Base-by-base conservation (phyloP, 1,140 invertebrate species). In the Adelges cooleyi region DNA sequence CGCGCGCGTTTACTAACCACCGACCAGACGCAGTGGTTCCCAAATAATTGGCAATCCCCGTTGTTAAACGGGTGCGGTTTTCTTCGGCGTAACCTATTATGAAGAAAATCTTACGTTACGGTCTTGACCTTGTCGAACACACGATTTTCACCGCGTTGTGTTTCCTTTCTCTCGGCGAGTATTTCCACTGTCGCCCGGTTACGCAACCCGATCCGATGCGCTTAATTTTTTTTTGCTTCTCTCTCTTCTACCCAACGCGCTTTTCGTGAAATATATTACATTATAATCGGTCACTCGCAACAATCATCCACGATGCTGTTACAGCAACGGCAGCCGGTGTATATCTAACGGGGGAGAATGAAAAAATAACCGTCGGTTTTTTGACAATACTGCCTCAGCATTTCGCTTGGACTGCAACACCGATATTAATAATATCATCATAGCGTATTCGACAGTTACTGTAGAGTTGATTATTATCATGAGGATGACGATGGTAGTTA, bases 191-290 rank as follows among this genome's bases (percentile, higher is more conserved):
- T 10, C 8, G 3, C 18, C 9, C 44, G 3, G 17, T 59, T 59
- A 59, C 17, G 54, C 25, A 59, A 59, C 25, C 25, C 1, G 38
- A 59, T 59, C 54, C 54, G 54, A 59, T 59, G 54, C 40, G 25
- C 54, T 59, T 53, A 11, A 33, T 53, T 53, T 53, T 56, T 23
- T 56, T 15, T 56, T 13, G 13, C 4, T 15, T 13, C 10, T 1
- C 53, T 10, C 15, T 53, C 51, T 1, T 20, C 29, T 36, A 18
- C 17, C 11, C 5, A 6, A 13, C n/a, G n/a, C n/a, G n/a, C n/a
- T n/a, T n/a, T n/a, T n/a, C n/a, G n/a, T n/a, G n/a, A n/a, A n/a
- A n/a, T n/a, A n/a, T n/a, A n/a, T n/a, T n/a, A n/a, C n/a, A n/a
- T n/a, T n/a, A n/a, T n/a, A n/a, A n/a, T n/a, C n/a, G n/a, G n/a